Conservation (phyloP, 2,113 vertebrate species). For the Turnix velox region DNA sequence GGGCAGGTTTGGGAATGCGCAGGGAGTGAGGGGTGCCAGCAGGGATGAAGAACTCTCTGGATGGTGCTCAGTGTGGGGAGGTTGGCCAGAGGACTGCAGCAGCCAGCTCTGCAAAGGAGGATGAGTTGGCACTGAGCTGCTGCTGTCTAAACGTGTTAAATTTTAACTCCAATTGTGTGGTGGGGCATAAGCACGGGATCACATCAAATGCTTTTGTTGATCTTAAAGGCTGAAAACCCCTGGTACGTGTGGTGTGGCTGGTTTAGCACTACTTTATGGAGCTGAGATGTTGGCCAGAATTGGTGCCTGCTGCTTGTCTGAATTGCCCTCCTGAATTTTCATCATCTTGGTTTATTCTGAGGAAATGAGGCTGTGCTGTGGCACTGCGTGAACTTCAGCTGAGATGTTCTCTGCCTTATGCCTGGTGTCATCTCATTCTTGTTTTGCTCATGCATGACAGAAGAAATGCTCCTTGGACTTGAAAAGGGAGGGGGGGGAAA, state of each 20-base stretch:
- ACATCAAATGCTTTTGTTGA: accelerated
- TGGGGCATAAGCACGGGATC: accelerated
- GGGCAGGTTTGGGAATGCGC: neutral
- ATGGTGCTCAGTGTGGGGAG: accelerated
- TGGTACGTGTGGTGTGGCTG: neutral
- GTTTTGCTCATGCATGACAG: accelerated
- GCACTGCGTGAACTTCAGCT: neutral
- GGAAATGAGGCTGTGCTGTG: neutral
- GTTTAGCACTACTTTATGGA: neutral
- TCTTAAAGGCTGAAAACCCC: neutral
- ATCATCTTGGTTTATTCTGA: neutral
- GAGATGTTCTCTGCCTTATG: neutral
- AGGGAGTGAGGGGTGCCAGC: neutral
- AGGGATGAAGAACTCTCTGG: neutral
- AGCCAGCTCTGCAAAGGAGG: neutral
- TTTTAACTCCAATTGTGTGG: neutral
- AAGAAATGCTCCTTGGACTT: neutral
- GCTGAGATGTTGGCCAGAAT: neutral
- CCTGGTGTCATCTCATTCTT: neutral
- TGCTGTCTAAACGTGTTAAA: neutral
- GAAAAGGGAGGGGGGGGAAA: neutral
- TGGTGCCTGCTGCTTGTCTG: neutral
- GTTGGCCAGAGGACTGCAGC: neutral
- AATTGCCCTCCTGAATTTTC: accelerated
- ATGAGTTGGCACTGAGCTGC: neutral